These are phyloP conservation scores for Sisyra nigra DNA, from an alignment of 2,888 invertebrate species.

Conservation along the genomic window DNA sequence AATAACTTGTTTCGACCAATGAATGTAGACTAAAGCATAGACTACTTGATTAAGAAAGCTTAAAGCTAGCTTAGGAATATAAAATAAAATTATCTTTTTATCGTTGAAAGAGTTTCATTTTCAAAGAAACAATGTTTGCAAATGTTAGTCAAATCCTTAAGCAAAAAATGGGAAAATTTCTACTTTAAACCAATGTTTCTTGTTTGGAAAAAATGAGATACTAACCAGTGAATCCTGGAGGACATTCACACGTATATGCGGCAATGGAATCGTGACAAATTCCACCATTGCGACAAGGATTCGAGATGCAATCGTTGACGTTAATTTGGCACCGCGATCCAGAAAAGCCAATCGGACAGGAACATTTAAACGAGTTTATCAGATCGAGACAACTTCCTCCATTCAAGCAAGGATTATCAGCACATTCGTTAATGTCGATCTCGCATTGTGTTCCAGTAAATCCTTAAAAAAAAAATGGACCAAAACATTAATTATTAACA, in stretches of 20 bases:
- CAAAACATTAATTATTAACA: not conserved
- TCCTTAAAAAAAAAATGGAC: slow-evolving; percentile 33
- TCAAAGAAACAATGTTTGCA: no score
- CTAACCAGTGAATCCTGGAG: slow-evolving; percentile 66
- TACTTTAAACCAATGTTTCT: no score
- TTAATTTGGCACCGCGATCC: slow-evolving; percentile 77
- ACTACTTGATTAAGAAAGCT: no score
- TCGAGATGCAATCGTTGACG: slow-evolving; percentile 78
- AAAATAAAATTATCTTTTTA: no score
- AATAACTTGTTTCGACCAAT: no score
- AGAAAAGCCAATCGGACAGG: slow-evolving; percentile 74
- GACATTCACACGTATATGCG: slow-evolving; percentile 83
- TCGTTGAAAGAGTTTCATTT: no score
- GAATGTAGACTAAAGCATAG: no score
- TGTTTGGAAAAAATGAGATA: slow-evolving; percentile 6
- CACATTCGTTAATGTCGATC: slow-evolving; percentile 82
- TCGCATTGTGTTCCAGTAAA: slow-evolving; percentile 84
- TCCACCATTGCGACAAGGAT: slow-evolving; percentile 81
- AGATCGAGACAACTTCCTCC: slow-evolving; percentile 75
- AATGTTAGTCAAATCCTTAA: no score
- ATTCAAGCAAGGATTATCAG: slow-evolving; percentile 71
- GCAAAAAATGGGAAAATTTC: no score
- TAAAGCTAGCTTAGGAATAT: no score
- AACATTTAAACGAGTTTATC: slow-evolving; percentile 76
- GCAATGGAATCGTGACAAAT: slow-evolving; percentile 80